Percentiles rank a stretch among this genome's conserved stretches.
Evolutionary conservation across 2,888 invertebrate genomes (phyloP).

Genomic region (Phortica magna): DNA sequence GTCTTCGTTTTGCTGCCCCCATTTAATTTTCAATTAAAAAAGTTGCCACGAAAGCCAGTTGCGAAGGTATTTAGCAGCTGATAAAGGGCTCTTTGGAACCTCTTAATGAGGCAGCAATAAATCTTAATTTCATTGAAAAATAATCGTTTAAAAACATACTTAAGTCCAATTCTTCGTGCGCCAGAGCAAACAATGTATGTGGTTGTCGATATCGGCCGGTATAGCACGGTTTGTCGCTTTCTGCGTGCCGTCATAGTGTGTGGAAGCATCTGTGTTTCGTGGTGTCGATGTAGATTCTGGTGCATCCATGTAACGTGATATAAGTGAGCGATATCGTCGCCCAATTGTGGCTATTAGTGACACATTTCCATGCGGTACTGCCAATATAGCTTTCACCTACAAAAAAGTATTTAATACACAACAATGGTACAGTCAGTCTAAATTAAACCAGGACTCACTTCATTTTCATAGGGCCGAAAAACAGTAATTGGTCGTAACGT

Average conservation of each 20-base stretch:
- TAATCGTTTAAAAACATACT: conserved; percentile 3
- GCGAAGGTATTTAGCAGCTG: too few species aligned
- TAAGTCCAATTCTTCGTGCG: conserved; percentile 76
- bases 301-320: conserved; percentile 82
- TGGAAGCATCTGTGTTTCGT: conserved; percentile 57
- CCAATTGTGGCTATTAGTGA: conserved; percentile 88
- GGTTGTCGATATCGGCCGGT: conserved; percentile 72
- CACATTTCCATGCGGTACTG: conserved; percentile 79
- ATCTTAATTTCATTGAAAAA: too few species aligned
- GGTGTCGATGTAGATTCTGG: conserved; percentile 50
- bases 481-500: conserved; percentile 92
- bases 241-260: conserved; percentile 62
- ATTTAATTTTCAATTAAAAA: too few species aligned
- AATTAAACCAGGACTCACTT: conserved; percentile 79
- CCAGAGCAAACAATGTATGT: conserved; percentile 77
- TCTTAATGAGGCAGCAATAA: too few species aligned
- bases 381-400: conserved; percentile 82
- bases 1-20: too few species aligned
- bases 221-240: conserved; percentile 58
- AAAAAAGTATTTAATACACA: conserved; percentile 3
- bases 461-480: conserved; percentile 93
- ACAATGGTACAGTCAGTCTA: not conserved
- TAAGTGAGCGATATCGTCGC: conserved; percentile 89
- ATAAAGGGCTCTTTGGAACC: too few species aligned
- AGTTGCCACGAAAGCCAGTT: too few species aligned